Conservation (phyloP, 2,888 invertebrate genomes). For the Lobophora halterata region DNA sequence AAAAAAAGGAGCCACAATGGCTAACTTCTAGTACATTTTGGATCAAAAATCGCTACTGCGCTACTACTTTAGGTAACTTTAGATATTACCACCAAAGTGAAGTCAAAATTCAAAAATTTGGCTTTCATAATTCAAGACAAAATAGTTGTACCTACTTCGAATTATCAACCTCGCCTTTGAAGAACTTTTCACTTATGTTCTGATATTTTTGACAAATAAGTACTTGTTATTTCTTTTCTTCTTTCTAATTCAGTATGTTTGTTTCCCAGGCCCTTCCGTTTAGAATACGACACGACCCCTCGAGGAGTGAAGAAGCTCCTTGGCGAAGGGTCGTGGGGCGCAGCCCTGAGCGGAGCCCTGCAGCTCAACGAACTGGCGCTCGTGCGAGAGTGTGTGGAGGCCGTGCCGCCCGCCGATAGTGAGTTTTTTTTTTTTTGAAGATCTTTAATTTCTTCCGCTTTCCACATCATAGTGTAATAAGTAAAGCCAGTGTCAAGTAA, state of each 20-base stretch:
- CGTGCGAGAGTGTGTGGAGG: constrained; percentile 90
- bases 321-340: constrained; percentile 81
- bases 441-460: not conserved
- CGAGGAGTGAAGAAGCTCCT: constrained; percentile 82
- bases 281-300: constrained; percentile 93
- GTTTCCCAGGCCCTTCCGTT: constrained; percentile 88
- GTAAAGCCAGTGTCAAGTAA: not conserved
- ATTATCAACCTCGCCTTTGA: too few species aligned
- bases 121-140: too few species aligned
- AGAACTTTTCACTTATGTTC: too few species aligned
- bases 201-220: too few species aligned
- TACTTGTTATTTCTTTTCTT: not conserved
- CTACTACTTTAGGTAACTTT: too few species aligned
- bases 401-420: constrained; percentile 89
- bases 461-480: not conserved
- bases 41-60: too few species aligned
- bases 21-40: too few species aligned
- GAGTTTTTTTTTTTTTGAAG: constrained; percentile 46
- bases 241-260: not conserved
- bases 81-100: too few species aligned
- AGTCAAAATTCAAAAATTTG: too few species aligned
- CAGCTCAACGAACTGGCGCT: constrained; percentile 87
- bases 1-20: too few species aligned
- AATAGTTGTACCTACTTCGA: too few species aligned
- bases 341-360: constrained; percentile 91